A percentile compares a stretch with the other conserved stretches of the same genome.
Conservation (phyloP, 37 sponge, comb jelly and placozoan genomes). For the Ephydatia muelleri region DNA sequence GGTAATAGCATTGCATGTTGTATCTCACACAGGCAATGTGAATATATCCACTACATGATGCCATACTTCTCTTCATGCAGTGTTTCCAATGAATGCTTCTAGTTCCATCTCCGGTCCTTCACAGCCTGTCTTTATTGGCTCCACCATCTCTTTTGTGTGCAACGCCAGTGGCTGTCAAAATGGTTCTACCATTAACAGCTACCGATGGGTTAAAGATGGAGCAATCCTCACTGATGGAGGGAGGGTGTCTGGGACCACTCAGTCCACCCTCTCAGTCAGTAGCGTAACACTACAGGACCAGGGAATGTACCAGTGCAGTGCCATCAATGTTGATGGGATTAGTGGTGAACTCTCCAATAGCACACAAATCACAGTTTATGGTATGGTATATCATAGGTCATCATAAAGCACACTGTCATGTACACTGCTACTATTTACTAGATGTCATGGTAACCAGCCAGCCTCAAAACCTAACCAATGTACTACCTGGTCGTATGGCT, state of each 20-base stretch:
- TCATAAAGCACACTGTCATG: too few relatives aligned
- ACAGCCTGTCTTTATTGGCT: neutral
- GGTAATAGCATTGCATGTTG: too few relatives aligned
- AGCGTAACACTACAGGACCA: neutral
- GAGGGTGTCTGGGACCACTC: neutral
- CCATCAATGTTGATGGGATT: neutral
- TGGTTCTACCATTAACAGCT: neutral
- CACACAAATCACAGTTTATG: too few relatives aligned
- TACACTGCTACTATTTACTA: too few relatives aligned
- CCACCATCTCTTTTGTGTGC: neutral
- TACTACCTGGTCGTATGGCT: too few relatives aligned
- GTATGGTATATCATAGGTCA: too few relatives aligned
- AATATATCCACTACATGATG: neutral
- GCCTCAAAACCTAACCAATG: too few relatives aligned
- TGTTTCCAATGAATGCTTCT: neutral
- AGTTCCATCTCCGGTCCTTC: neutral
- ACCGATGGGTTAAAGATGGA: neutral
- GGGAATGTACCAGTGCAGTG: neutral
- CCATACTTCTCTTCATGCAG: neutral
- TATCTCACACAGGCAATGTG: too few relatives aligned
- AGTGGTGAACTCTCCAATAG: too few relatives aligned
- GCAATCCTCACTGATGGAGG: neutral
- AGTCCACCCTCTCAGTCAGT: neutral
- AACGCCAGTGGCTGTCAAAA: neutral
- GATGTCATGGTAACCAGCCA: too few relatives aligned